Conservation (phyloP, 2,888 invertebrate genomes). For the Drosophila mercatorum region DNA sequence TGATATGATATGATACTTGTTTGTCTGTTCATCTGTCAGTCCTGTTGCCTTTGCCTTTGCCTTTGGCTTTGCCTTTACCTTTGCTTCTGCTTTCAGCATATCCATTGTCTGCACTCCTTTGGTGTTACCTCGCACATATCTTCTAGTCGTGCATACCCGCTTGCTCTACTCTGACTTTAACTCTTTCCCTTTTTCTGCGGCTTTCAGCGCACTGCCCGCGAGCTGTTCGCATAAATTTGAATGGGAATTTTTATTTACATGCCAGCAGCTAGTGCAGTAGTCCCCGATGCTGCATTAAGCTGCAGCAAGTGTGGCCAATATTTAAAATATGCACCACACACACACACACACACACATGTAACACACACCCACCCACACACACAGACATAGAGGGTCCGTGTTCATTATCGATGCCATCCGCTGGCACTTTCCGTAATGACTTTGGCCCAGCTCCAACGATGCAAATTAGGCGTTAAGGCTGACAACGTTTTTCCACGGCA, state of each 20-base stretch:
- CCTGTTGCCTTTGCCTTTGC: too few relatives aligned
- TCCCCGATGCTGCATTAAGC: conserved; percentile 19
- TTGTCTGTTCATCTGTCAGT: too few relatives aligned
- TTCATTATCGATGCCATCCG: conserved; percentile 63
- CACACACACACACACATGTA: neutral
- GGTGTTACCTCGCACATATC: neutral
- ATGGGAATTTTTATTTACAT: conserved; percentile 51
- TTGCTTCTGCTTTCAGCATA: too few relatives aligned
- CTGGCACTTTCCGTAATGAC: conserved; percentile 64
- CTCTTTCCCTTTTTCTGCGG: neutral
- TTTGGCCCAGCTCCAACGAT: conserved; percentile 46
- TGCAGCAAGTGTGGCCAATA: conserved; percentile 32
- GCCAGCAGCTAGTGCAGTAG: conserved; percentile 26
- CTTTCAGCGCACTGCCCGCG: conserved; percentile 15
- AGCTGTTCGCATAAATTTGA: conserved; percentile 57
- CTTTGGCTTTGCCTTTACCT: too few relatives aligned
- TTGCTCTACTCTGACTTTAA: neutral
- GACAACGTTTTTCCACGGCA: conserved; percentile 6
- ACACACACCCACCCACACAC: conserved; percentile 6
- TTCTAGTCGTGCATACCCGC: conserved; percentile 2
- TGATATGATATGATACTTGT: too few relatives aligned
- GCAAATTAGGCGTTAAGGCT: conserved; percentile 61
- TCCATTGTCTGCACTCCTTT: neutral
- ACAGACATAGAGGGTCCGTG: conserved; percentile 4
- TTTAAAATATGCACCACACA: conserved; percentile 18